phyloP scores from a whole-genome alignment of 2,797 vertebrate genomes.

The Basileuterus tristriatus region DNA sequence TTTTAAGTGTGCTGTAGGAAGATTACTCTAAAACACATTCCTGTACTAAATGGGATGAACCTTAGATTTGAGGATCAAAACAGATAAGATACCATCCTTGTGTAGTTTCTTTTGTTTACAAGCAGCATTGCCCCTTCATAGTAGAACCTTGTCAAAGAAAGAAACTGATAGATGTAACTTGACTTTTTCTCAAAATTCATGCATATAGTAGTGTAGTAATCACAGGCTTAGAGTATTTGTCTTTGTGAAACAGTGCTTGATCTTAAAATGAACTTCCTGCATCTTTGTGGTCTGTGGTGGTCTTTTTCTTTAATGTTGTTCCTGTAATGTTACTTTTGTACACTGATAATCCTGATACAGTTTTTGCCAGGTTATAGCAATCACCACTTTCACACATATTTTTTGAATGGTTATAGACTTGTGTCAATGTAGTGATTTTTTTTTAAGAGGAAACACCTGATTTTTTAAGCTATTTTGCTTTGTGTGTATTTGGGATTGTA shows the following conservation, averaged over 20 bases:
- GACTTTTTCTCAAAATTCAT: background rate
- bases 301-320: background rate
- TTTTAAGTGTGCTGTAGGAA: background rate
- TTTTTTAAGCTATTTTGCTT: background rate
- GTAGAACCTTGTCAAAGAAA: background rate
- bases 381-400: fast-evolving
- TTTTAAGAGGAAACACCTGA: fast-evolving
- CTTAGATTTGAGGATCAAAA: background rate
- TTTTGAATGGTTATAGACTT: background rate
- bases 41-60: background rate
- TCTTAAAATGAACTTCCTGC: background rate
- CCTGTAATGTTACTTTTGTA: background rate
- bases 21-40: background rate
- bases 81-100: background rate
- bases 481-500: background rate
- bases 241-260: background rate
- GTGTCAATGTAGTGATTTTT: background rate
- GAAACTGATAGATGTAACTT: background rate
- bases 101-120: background rate
- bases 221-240: background rate
- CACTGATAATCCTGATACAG: background rate
- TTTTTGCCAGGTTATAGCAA: background rate
- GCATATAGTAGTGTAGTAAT: background rate
- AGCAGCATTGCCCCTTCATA: background rate
- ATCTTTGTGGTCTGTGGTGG: background rate